Evolutionary conservation across 2,888 invertebrate genomes (phyloP).

Genomic region (Amphipoea lucens): DNA sequence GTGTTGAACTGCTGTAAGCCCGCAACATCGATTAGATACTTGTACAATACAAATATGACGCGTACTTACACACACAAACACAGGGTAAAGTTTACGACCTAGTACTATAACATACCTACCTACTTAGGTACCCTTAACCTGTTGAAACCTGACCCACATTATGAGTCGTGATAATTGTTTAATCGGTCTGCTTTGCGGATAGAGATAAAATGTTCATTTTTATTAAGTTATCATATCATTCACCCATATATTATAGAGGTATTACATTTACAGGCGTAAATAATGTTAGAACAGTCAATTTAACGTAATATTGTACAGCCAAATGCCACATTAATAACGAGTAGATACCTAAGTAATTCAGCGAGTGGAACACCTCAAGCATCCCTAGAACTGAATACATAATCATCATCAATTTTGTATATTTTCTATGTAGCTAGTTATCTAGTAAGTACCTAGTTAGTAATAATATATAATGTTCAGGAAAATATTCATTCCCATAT

Average conservation of each 20-base stretch:
- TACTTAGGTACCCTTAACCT: neutral
- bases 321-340: neutral
- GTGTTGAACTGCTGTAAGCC: slow-evolving; percentile 95
- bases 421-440: neutral
- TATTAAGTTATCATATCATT: neutral
- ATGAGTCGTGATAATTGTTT: neutral
- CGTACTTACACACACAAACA: neutral
- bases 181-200: neutral
- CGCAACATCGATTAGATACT: slow-evolving; percentile 24
- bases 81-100: neutral
- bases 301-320: neutral
- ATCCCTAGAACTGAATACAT: neutral
- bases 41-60: neutral
- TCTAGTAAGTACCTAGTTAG: too few species aligned
- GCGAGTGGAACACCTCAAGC: neutral
- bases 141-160: neutral
- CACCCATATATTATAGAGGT: neutral
- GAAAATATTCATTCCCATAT: neutral
- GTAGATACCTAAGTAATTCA: neutral
- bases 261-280: neutral
- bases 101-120: neutral
- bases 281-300: neutral
- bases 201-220: neutral
- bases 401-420: neutral
- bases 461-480: neutral